These are phyloP conservation scores for Eolophus roseicapilla DNA, from an alignment of 2,113 vertebrate genomes.

Conservation along the genomic window DNA sequence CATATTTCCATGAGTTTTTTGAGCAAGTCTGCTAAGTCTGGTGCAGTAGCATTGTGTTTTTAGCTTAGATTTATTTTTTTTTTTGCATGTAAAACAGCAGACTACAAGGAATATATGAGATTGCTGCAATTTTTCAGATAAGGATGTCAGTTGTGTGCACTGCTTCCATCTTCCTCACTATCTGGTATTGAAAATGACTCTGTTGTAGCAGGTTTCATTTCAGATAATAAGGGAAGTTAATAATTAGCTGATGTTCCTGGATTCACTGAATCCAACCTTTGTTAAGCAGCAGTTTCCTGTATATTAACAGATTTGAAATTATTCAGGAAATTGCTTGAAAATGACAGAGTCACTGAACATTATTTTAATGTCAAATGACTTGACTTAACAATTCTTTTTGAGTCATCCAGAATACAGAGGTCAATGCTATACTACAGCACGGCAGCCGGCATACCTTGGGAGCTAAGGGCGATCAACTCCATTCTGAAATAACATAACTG, in stretches of 20 bases:
- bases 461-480: background rate
- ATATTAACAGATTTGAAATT: slow-evolving; percentile 77
- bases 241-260: slow-evolving; percentile 66
- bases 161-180: slow-evolving; percentile 25
- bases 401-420: slow-evolving; percentile 68
- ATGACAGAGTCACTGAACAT: slow-evolving; percentile 70
- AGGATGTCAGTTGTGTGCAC: background rate
- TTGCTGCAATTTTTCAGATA: background rate
- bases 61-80: background rate
- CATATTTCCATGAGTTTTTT: background rate
- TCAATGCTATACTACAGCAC: background rate
- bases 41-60: background rate
- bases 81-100: background rate
- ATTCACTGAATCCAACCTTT: slow-evolving; percentile 71
- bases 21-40: background rate
- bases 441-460: background rate
- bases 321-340: slow-evolving; percentile 79
- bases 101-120: background rate
- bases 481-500: background rate
- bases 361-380: slow-evolving; percentile 75
- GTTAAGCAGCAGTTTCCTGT: slow-evolving; percentile 74
- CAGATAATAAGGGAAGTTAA: slow-evolving; percentile 68
- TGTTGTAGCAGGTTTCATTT: slow-evolving; percentile 55
- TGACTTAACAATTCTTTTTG: slow-evolving; percentile 55
- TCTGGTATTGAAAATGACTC: slow-evolving; percentile 52